Percentiles rank a stretch among this genome's conserved stretches.
These are phyloP conservation scores for Pteruthius melanotis DNA, from an alignment of 2,113 vertebrate species.

Conservation along the genomic window DNA sequence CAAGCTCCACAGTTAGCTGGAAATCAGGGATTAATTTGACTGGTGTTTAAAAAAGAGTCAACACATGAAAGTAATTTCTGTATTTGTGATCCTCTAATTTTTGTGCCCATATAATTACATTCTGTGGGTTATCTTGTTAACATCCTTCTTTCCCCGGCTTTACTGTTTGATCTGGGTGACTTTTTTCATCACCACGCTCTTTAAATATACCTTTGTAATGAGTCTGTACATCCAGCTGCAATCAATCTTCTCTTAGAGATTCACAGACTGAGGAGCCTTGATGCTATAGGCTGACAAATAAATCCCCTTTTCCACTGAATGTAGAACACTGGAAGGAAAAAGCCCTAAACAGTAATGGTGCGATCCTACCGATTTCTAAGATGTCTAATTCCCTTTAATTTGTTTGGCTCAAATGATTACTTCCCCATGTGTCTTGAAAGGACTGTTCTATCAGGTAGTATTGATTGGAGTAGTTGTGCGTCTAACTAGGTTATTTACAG, in stretches of 20 bases:
- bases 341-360: not conserved
- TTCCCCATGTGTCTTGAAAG: not conserved
- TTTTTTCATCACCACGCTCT: not conserved
- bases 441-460: not conserved
- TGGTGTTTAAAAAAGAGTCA: not conserved
- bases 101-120: not conserved
- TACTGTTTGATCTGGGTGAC: not conserved
- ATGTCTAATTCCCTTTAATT: conserved; percentile 25
- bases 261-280: not conserved
- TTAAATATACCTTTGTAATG: not conserved
- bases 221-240: not conserved
- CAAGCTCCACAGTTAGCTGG: not conserved
- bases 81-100: not conserved
- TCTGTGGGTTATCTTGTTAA: not conserved
- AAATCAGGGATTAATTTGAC: not conserved
- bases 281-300: not conserved
- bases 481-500: not conserved
- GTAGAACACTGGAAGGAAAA: not conserved
- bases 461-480: not conserved
- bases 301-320: not conserved
- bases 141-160: not conserved
- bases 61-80: not conserved
- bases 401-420: conserved; percentile 28
- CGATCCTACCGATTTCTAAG: not conserved
- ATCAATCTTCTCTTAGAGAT: conserved; percentile 21